A percentile compares a stretch with the other conserved stretches of the same genome.
Conservation (phyloP, 2,888 invertebrate species). For the Pterostichus madidus region DNA sequence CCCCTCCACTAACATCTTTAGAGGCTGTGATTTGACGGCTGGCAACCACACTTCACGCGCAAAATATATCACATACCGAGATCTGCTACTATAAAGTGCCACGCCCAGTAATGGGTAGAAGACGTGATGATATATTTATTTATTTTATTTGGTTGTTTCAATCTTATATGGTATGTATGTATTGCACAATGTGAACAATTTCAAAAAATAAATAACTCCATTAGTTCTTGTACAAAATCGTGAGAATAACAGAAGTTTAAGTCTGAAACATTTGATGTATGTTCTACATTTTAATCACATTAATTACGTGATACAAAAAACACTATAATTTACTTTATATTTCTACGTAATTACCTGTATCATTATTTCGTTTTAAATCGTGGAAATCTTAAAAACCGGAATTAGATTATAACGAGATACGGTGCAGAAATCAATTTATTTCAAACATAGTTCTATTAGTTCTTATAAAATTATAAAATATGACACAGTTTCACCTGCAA, state of each 20-base stretch:
- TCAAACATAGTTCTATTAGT: constrained; percentile 17
- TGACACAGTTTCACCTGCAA: constrained; percentile 50
- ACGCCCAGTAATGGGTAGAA: no score
- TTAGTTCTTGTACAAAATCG: constrained; percentile 32
- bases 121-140: no score
- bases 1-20: no score
- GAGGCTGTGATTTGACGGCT: no score
- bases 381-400: constrained; percentile 31
- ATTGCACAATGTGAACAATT: background rate
- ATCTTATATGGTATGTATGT: no score
- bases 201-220: constrained; percentile 4
- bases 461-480: constrained; percentile 47
- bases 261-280: constrained; percentile 41
- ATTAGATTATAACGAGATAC: constrained; percentile 14
- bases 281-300: constrained; percentile 40
- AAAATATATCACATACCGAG: no score
- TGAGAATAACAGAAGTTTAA: constrained; percentile 43
- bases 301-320: constrained; percentile 37
- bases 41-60: no score
- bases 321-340: constrained; percentile 49
- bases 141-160: no score
- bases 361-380: constrained; percentile 46
- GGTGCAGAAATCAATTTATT: constrained; percentile 43
- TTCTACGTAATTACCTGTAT: constrained; percentile 33
- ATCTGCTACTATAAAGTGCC: no score